Percentiles rank a stretch among this genome's conserved stretches.
Conservation (phyloP, 2,797 vertebrate species). For the Malurus splendens region DNA sequence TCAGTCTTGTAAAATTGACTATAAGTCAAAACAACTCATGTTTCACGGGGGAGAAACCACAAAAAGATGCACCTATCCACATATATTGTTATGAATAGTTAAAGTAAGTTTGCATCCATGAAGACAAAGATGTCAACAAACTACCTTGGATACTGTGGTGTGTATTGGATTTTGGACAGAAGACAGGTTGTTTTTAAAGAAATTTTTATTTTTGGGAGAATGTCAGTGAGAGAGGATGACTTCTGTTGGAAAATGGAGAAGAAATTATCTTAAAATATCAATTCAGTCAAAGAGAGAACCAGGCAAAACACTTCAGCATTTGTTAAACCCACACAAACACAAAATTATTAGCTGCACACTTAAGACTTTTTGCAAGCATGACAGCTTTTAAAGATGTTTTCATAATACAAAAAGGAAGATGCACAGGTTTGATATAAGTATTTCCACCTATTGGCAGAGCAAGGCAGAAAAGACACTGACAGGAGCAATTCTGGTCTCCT, state of each 20-base stretch:
- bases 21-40: not conserved
- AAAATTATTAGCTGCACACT: not conserved
- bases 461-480: not conserved
- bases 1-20: not conserved
- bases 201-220: not conserved
- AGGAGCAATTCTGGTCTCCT: not conserved
- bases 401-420: not conserved
- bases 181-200: not conserved
- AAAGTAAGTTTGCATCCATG: not conserved
- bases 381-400: not conserved
- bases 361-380: not conserved
- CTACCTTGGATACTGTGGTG: not conserved
- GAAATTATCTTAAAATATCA: not conserved
- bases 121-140: not conserved
- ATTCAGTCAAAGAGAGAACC: not conserved
- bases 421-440: not conserved
- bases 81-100: not conserved
- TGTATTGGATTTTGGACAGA: not conserved
- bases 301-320: constrained; percentile 3
- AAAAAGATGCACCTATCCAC: not conserved
- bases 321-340: constrained; percentile 2
- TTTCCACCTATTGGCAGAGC: not conserved
- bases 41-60: not conserved
- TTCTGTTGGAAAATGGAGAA: not conserved
- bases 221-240: not conserved